Conservation (phyloP, 2,888 invertebrate genomes). For the Apoda limacodes region DNA sequence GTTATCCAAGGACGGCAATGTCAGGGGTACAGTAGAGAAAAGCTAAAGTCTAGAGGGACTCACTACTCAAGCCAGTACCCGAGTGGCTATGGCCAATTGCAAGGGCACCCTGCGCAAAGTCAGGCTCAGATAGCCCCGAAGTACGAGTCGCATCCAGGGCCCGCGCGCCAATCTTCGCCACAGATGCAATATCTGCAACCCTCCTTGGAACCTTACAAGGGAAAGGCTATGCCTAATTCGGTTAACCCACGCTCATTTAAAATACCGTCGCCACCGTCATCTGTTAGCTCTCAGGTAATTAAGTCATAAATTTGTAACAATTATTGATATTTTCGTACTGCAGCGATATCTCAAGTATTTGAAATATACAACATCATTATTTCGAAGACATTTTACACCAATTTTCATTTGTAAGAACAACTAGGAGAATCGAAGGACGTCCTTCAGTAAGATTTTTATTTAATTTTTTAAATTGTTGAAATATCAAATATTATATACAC, state of each 20-base stretch:
- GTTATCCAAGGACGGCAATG: conserved; percentile 45
- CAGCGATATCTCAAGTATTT: no score
- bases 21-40: conserved; percentile 39
- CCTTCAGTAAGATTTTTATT: no score
- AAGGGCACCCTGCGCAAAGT: conserved; percentile 27
- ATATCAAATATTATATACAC: no score
- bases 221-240: conserved; percentile 27
- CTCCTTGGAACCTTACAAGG: conserved; percentile 39
- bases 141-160: conserved; percentile 21
- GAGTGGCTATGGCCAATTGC: conserved; percentile 37
- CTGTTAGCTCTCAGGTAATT: conserved; percentile 39
- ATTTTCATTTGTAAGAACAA: no score
- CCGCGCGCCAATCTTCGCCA: conserved; percentile 25
- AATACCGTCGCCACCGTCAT: conserved; percentile 57
- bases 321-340: no score
- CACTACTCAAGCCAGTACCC: conserved; percentile 34
- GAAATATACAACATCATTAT: no score
- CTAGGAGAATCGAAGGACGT: no score
- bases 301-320: no score
- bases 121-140: conserved; percentile 1
- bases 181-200: conserved; percentile 51
- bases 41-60: conserved; percentile 35
- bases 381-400: no score
- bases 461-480: no score
- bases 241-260: conserved; percentile 46